Evolutionary conservation across 2,888 invertebrate species (phyloP).

Genomic region (Pachymerium ferrugineum): DNA sequence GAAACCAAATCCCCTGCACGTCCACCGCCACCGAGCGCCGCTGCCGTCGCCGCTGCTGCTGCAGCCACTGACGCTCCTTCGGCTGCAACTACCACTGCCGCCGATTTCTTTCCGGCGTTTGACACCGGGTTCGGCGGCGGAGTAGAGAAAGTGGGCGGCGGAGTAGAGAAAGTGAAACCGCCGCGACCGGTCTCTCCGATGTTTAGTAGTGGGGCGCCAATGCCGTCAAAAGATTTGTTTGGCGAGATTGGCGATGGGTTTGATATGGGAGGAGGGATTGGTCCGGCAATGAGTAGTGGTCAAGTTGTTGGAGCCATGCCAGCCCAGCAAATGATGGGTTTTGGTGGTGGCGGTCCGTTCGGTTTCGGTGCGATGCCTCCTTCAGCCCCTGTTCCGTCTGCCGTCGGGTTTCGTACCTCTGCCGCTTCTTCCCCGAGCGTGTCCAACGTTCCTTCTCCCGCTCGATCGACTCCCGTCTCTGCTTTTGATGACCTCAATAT

Average conservation of each 20-base stretch:
- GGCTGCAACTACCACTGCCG: background rate
- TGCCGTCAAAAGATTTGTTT: slow-evolving; percentile 28
- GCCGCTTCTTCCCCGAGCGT: slow-evolving; percentile 31
- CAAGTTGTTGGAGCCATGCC: background rate
- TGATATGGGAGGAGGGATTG: background rate
- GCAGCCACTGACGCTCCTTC: background rate
- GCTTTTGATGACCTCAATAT: slow-evolving; percentile 37
- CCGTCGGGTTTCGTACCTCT: slow-evolving; percentile 30
- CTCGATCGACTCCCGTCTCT: slow-evolving; percentile 23
- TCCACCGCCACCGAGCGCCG: background rate
- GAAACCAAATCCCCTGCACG: background rate
- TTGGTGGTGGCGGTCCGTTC: background rate
- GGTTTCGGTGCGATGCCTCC: slow-evolving; percentile 26
- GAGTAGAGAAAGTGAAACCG: background rate
- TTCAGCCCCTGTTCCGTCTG: slow-evolving; percentile 29
- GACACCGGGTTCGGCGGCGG: slow-evolving; percentile 29
- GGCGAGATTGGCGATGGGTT: slow-evolving; percentile 30
- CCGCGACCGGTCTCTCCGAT: slow-evolving; percentile 36
- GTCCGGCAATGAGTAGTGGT: too few species aligned
- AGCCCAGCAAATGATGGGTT: background rate
- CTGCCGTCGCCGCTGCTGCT: background rate
- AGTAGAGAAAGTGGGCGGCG: background rate
- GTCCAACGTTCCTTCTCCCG: slow-evolving; percentile 32
- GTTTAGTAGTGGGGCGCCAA: background rate
- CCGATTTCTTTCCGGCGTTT: slow-evolving; percentile 31